Evolutionary conservation across 2,113 vertebrate genomes (phyloP).

Genomic region (Corydoras sp.): DNA sequence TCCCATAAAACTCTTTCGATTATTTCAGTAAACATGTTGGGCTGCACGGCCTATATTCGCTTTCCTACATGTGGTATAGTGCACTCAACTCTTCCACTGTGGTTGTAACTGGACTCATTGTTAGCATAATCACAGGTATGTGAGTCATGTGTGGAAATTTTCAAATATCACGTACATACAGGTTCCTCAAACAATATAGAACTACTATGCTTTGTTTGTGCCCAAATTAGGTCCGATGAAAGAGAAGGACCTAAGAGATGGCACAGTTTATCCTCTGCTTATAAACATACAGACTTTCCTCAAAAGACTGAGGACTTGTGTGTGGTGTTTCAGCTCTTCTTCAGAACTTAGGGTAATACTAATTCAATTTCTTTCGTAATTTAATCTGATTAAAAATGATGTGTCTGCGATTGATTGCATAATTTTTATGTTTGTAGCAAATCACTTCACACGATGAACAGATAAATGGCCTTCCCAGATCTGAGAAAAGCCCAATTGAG

Average conservation of each 20-base stretch:
- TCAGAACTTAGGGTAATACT: slow-evolving; percentile 53
- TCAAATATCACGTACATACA: background rate
- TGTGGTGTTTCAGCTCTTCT: slow-evolving; percentile 58
- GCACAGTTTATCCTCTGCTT: slow-evolving; percentile 75
- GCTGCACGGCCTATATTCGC: slow-evolving; percentile 74
- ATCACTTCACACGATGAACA: slow-evolving; percentile 38
- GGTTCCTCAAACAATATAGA: background rate
- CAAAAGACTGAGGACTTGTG: slow-evolving; percentile 56
- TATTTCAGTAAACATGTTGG: slow-evolving; percentile 57
- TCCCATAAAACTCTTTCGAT: background rate
- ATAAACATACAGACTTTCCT: slow-evolving; percentile 68
- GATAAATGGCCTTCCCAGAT: slow-evolving; percentile 30
- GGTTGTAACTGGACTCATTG: slow-evolving; percentile 74
- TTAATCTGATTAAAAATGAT: too few relatives aligned
- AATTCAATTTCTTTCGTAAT: background rate
- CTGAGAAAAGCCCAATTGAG: slow-evolving; percentile 3
- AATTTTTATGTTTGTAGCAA: slow-evolving; percentile 25
- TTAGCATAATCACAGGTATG: slow-evolving; percentile 83
- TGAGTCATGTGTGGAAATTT: background rate
- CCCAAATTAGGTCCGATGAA: slow-evolving; percentile 69
- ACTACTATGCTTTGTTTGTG: background rate
- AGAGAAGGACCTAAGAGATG: slow-evolving; percentile 64
- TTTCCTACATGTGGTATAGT: slow-evolving; percentile 95
- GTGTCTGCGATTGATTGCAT: too few relatives aligned
- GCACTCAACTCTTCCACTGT: slow-evolving; percentile 80